These are phyloP conservation scores for Myocastor coypus DNA, from an alignment of 2,113 vertebrate species.

Conservation along the genomic window DNA sequence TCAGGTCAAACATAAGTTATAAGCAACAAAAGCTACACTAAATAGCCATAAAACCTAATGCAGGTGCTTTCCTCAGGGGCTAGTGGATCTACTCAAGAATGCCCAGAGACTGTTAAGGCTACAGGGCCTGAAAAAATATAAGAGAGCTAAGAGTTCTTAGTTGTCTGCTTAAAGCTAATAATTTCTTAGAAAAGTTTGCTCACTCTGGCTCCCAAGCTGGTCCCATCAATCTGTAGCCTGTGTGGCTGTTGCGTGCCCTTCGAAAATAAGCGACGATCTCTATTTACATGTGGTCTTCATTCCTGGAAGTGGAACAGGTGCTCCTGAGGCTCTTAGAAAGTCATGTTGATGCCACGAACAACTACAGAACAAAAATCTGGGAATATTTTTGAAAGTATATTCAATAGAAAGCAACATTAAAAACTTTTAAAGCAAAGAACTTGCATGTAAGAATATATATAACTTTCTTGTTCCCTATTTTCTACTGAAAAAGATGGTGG, in stretches of 20 bases:
- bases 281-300: not conserved
- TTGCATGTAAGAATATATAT: not conserved
- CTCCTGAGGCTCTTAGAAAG: constrained; percentile 41
- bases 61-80: not conserved
- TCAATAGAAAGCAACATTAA: not conserved
- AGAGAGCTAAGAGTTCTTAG: constrained; percentile 60
- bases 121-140: constrained; percentile 53
- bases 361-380: constrained; percentile 19
- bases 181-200: constrained; percentile 54
- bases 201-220: constrained; percentile 12
- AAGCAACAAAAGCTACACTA: constrained; percentile 31
- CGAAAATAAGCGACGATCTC: constrained; percentile 54
- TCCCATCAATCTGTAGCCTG: not conserved
- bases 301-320: constrained; percentile 19
- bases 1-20: constrained; percentile 72
- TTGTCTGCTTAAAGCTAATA: constrained; percentile 58
- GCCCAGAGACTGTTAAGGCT: constrained; percentile 54
- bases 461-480: not conserved
- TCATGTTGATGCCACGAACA: constrained; percentile 13
- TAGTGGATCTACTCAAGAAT: constrained; percentile 22
- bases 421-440: not conserved
- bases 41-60: constrained; percentile 55
- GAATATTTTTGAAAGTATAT: not conserved
- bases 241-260: not conserved
- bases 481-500: not conserved